These are phyloP conservation scores for Cercocebus atys DNA, from an alignment of 2,113 vertebrate species.

Conservation along the genomic window DNA sequence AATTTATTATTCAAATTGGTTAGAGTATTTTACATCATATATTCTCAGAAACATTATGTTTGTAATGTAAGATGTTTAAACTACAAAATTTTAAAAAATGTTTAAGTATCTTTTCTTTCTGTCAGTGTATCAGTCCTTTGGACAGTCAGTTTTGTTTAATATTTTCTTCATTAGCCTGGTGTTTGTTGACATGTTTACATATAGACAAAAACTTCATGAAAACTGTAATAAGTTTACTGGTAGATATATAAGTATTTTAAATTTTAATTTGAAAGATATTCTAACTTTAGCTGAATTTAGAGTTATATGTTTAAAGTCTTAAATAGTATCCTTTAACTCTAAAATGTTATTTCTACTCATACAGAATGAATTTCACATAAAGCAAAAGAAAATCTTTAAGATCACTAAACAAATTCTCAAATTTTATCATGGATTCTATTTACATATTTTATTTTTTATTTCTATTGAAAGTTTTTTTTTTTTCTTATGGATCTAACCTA, in stretches of 20 bases:
- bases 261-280: not conserved
- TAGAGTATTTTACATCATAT: not conserved
- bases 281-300: not conserved
- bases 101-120: not conserved
- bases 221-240: not conserved
- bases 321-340: not conserved
- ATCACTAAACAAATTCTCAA: not conserved
- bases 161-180: not conserved
- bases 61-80: not conserved
- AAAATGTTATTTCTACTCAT: not conserved
- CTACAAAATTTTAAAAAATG: not conserved
- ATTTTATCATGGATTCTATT: not conserved
- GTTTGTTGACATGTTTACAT: not conserved
- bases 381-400: not conserved
- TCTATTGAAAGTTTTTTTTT: not conserved
- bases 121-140: not conserved
- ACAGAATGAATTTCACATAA: not conserved
- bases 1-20: not conserved
- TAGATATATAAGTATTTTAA: not conserved
- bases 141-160: not conserved
- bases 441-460: not conserved
- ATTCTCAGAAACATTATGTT: not conserved
- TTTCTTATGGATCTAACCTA: not conserved
- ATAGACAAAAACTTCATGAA: not conserved
- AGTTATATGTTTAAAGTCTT: not conserved